Percentiles rank a stretch among this genome's conserved stretches.
phyloP scores from a whole-genome alignment of 2,113 vertebrate species.

The Nettapus auritus region DNA sequence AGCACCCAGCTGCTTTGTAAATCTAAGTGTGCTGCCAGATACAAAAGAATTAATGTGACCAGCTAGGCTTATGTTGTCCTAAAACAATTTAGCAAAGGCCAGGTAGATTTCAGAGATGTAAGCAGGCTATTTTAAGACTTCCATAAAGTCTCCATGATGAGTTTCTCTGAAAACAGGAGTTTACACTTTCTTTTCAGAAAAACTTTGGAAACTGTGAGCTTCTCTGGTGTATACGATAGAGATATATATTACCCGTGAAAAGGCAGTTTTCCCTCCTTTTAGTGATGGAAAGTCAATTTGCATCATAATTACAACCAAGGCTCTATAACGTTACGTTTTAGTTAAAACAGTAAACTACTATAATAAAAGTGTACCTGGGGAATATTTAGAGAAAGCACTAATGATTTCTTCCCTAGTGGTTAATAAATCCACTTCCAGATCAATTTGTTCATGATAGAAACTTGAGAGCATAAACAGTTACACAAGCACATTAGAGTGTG shows the following conservation, averaged over 20 bases:
- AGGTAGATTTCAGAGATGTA: background rate
- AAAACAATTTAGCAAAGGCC: background rate
- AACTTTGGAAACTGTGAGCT: background rate
- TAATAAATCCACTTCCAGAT: constrained; percentile 89
- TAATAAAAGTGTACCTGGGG: constrained; percentile 84
- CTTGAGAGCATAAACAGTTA: constrained; percentile 82
- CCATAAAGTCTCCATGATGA: background rate
- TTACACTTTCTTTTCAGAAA: background rate
- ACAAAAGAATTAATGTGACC: background rate
- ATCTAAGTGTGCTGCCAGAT: background rate
- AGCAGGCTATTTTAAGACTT: background rate
- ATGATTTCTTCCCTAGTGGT: constrained; percentile 87
- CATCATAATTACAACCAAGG: constrained; percentile 77
- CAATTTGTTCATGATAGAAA: constrained; percentile 88
- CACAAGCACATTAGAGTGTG: constrained; percentile 82
- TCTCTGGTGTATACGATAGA: background rate
- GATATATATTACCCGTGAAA: background rate
- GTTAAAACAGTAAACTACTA: constrained; percentile 83
- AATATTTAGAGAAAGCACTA: constrained; percentile 86
- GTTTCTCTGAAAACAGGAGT: background rate
- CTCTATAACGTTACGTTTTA: constrained; percentile 76
- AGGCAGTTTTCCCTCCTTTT: constrained; percentile 31
- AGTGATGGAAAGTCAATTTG: constrained; percentile 70
- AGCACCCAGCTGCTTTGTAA: background rate
- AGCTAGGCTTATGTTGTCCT: background rate